Conservation (phyloP, 2,797 vertebrate species). For the Ceryle rudis region DNA sequence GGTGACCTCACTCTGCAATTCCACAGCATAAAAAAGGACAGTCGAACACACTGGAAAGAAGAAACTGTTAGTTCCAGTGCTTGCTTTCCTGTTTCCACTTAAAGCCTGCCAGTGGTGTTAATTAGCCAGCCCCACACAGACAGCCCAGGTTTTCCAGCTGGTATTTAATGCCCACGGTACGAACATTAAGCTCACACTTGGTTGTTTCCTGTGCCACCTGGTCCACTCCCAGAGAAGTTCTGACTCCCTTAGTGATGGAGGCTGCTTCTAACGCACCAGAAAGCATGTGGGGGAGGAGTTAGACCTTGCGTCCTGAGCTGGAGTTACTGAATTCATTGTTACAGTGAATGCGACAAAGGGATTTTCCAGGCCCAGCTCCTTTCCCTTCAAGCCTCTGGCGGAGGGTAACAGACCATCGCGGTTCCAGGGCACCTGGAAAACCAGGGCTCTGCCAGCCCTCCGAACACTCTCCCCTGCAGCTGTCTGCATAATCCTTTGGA, state of each 20-base stretch:
- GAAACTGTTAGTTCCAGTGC: background rate
- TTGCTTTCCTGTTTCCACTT: background rate
- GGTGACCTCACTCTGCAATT: background rate
- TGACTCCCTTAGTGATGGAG: background rate
- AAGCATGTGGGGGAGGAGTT: accelerated
- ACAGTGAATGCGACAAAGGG: accelerated
- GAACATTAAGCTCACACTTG: background rate
- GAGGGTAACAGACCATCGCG: background rate
- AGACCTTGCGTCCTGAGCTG: background rate
- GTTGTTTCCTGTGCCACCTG: background rate
- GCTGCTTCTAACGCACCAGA: accelerated
- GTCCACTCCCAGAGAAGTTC: background rate
- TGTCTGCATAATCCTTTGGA: background rate
- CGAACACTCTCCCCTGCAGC: background rate
- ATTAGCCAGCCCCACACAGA: background rate
- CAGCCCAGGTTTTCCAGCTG: background rate
- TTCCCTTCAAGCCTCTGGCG: background rate
- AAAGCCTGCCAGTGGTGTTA: background rate
- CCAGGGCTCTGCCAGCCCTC: background rate
- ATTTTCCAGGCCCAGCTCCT: background rate
- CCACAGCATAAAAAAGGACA: background rate
- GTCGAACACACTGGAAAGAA: background rate
- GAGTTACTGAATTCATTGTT: background rate
- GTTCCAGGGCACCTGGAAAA: background rate
- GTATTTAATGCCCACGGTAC: background rate